These are phyloP conservation scores for Megaleporinus macrocephalus DNA, from an alignment of 2,113 vertebrate species.

Conservation along the genomic window DNA sequence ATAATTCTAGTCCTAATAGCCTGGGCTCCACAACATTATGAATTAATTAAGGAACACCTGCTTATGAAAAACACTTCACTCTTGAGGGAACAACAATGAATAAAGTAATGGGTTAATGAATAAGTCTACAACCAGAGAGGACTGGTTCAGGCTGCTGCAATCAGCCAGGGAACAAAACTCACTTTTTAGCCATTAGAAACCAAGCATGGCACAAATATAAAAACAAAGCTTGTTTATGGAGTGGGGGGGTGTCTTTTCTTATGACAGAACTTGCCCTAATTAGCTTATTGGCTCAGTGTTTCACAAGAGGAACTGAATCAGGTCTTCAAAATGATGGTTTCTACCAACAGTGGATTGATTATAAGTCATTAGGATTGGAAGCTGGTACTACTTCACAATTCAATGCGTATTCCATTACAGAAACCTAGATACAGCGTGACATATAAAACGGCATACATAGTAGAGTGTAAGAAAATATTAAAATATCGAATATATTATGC, in stretches of 20 bases:
- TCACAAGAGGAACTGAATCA: too few relatives aligned
- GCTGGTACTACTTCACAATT: too few relatives aligned
- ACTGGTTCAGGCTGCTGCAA: background rate
- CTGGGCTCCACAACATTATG: background rate
- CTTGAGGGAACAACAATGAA: slow-evolving; percentile 1
- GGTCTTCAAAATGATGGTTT: too few relatives aligned
- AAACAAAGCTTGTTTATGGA: background rate
- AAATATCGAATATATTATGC: too few relatives aligned
- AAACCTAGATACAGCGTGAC: too few relatives aligned
- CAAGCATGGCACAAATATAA: background rate
- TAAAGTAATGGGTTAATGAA: background rate
- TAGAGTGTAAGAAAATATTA: too few relatives aligned
- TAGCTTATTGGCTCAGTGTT: background rate
- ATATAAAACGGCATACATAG: too few relatives aligned
- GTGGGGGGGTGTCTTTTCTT: too few relatives aligned
- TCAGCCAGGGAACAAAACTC: background rate
- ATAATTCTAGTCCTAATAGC: slow-evolving; percentile 8
- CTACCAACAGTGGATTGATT: too few relatives aligned
- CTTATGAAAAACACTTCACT: background rate
- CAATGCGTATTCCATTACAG: too few relatives aligned
- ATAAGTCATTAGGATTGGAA: too few relatives aligned
- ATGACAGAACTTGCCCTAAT: too few relatives aligned
- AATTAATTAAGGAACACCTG: slow-evolving; percentile 19
- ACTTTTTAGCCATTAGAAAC: slow-evolving; percentile 3
- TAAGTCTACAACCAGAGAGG: slow-evolving; percentile 12